Evolutionary conservation across 2,113 vertebrate species (phyloP).

Genomic region (Zapus hudsonius): DNA sequence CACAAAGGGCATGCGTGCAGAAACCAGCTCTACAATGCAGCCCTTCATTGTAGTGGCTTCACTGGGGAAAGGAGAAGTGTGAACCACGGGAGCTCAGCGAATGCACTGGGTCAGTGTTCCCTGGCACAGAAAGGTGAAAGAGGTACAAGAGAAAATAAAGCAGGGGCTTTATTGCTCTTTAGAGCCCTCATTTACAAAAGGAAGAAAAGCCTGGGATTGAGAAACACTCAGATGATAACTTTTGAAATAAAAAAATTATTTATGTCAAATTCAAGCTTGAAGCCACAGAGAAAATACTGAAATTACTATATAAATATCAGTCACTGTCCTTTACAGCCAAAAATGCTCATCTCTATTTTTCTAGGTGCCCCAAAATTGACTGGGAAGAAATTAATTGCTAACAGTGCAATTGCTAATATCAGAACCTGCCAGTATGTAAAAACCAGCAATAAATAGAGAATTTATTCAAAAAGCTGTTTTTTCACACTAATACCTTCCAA

Average conservation of each 20-base stretch:
- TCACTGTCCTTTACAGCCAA: neutral
- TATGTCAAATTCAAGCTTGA: neutral
- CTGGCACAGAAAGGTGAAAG: neutral
- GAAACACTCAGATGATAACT: neutral
- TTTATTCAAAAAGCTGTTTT: neutral
- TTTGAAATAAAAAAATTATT: neutral
- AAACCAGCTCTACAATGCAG: constrained; percentile 51
- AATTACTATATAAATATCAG: constrained; percentile 36
- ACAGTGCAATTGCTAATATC: neutral
- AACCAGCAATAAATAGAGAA: neutral
- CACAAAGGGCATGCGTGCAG: constrained; percentile 47
- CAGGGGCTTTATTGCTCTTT: no score
- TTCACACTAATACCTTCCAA: neutral
- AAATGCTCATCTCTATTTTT: neutral
- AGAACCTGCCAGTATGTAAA: neutral
- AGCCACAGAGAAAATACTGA: neutral
- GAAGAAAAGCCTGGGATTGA: neutral
- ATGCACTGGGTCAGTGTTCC: neutral
- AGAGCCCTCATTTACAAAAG: neutral
- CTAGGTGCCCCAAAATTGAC: neutral
- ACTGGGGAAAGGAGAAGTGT: neutral
- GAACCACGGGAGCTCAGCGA: neutral
- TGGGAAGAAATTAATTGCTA: neutral
- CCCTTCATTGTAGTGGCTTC: constrained; percentile 74
- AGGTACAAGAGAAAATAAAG: constrained; percentile 6